Base-by-base conservation (phyloP, 1,140 invertebrate genomes). In the Lamellibrachia luymesi region DNA sequence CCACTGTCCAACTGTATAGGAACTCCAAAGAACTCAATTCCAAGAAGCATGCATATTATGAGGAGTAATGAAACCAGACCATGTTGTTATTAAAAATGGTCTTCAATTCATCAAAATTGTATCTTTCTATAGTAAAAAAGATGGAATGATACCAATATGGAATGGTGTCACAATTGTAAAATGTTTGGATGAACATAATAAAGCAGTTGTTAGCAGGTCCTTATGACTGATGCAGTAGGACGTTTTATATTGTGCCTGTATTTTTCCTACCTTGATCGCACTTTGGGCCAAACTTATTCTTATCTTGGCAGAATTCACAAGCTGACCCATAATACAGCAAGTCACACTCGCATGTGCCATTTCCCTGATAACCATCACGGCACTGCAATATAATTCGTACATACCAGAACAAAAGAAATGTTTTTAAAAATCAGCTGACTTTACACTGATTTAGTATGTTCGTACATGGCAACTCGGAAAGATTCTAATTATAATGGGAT, bases 281-380 rank as follows among this genome's bases (percentile, higher is more conserved):
- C 51, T 93, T 93, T 50, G 94, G 94, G 50, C 95, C 95, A 93
- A 94, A 95, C 91, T 93, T 95, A 51, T 94, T 94, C 13, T 56
- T 50, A 25, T 94, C 94, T 38, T 93, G 91, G 92, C 95, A 95
- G 51, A 92, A 90, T 6, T 95, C 93, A 93, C 95, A 95, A 1
- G 91, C 91, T 4, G 92, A 56, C 0, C 95, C 95, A 80, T 92
- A 93, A 91, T 94, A 95, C 10, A 93, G 94, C 25, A 89, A 25
- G 56, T 95, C 92, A 94, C 95, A 95, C 0, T 92, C 25, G 92
- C 95, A 95, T 8, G 94, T 94, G 1, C 95, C 95, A 27, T 94
- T 94, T 1, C 94, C 94, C 91, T 93, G 91, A 38, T 92, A 92
- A 38, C 94, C 94, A 92, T 95, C 95, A 50, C 49, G 92, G 93